Base-by-base conservation (phyloP, 2,113 vertebrate genomes). In the Perca flavescens region DNA sequence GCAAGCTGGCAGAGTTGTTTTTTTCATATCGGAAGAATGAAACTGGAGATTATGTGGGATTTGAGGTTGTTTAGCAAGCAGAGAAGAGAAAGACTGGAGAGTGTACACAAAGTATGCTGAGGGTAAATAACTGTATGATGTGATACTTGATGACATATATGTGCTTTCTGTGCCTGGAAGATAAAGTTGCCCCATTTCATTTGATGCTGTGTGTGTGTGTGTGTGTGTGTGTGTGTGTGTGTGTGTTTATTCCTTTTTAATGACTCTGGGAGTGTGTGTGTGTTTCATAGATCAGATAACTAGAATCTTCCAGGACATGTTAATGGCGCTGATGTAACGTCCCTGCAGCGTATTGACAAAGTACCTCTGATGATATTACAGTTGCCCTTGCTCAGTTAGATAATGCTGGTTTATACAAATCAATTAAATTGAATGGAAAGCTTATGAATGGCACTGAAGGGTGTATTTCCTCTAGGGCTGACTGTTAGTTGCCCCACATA, bases 1-100 rank as follows among this genome's bases (percentile, higher is more conserved):
- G 74, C 74, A 73, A 47, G 46, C 80, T 82, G 63, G 49, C 77
- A 66, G 80, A 72, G 54, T 82, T 87, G 80, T 81, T 89, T 85
- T 83, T 36, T 82, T 85, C 74, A 74, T 77, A 60, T 68, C 82
- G 50, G 46, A 73, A 71, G 73, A 91, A 87, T 77, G 79, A 81
- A 89, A 65, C 10, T 58, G 77, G 77, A 81, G 88, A 86, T 92
- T 91, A 92, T 82, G 77, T 78, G 25, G 82, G 76, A 79, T 89
- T 90, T 77, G 46, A 31, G 71, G 22, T 76, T 86, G 77, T 84
- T 91, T 71, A 34, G 74, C 68, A 82, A 62, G 64, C 79, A 68
- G 63, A 46, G 65, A 68, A 21, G 71, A 82, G 47, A 74, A 57
- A 17, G 66, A 73, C 57, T 69, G 43, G 19, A 40, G 71, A 58